A percentile compares a stretch with the other conserved stretches of the same genome.
Conservation (phyloP, 2,797 vertebrate species). For the Salmo trutta region DNA sequence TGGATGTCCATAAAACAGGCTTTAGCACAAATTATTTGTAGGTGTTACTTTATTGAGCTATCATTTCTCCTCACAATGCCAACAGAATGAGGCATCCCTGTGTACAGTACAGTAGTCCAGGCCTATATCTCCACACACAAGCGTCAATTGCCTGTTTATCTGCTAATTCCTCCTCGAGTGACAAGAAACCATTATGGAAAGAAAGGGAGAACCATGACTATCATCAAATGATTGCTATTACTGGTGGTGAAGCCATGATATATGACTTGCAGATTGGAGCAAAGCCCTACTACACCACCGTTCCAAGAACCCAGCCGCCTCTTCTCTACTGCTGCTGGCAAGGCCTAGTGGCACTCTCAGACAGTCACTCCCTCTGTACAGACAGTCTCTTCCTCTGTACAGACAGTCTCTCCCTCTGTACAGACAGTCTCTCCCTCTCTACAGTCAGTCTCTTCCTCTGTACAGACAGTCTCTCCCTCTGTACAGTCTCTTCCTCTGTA, state of each 20-base stretch:
- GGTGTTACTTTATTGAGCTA: neutral
- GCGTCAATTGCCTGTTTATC: neutral
- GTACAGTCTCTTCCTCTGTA: too few species aligned
- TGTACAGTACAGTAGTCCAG: neutral
- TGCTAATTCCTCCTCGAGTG: neutral
- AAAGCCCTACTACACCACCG: neutral
- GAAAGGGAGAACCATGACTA: neutral
- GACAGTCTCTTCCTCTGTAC: constrained; percentile 7
- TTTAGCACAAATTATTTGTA: constrained; percentile 32
- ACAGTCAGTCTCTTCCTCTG: neutral
- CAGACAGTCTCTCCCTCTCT: constrained; percentile 35
- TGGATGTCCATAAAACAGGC: constrained; percentile 33
- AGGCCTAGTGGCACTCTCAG: neutral
- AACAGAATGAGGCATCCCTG: neutral
- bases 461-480: constrained; percentile 24
- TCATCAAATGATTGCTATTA: neutral
- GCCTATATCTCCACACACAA: neutral
- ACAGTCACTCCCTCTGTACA: neutral
- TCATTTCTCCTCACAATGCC: neutral
- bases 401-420: constrained; percentile 37
- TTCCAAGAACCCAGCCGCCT: neutral
- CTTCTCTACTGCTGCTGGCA: neutral
- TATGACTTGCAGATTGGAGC: neutral
- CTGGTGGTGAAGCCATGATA: neutral
- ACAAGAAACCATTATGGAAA: neutral